Percentiles rank a stretch among this genome's conserved stretches.
Evolutionary conservation across 2,797 vertebrate species (phyloP).

Genomic region (Cryptoblepharus egeriae): DNA sequence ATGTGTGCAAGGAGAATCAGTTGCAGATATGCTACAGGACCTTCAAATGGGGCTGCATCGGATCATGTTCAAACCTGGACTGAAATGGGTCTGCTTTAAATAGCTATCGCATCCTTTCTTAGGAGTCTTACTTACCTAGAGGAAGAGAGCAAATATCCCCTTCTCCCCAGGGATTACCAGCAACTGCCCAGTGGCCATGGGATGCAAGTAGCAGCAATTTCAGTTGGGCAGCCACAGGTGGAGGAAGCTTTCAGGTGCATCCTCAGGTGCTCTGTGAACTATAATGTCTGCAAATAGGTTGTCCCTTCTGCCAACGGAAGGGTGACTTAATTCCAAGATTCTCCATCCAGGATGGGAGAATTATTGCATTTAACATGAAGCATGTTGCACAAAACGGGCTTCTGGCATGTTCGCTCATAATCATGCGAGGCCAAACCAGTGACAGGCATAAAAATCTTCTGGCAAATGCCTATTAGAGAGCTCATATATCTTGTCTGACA

Average conservation of each 20-base stretch:
- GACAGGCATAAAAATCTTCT: conserved; percentile 36
- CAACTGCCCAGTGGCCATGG: too few species aligned
- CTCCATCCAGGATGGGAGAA: conserved; percentile 46
- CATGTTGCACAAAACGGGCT: conserved; percentile 37
- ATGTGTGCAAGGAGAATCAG: background rate
- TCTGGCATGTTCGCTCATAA: conserved; percentile 17
- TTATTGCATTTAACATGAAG: conserved; percentile 28
- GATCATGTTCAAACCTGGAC: too few species aligned
- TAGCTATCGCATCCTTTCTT: too few species aligned
- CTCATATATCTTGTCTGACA: conserved; percentile 55
- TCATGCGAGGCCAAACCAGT: conserved; percentile 53
- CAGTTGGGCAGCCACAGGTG: background rate
- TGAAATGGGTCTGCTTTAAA: too few species aligned
- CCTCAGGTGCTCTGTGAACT: too few species aligned
- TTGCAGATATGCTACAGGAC: background rate
- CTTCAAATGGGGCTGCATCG: background rate
- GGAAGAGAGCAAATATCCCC: too few species aligned
- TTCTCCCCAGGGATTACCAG: too few species aligned
- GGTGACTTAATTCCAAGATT: conserved; percentile 39
- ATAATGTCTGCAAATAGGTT: background rate
- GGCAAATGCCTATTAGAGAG: conserved; percentile 50
- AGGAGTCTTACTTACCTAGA: too few species aligned
- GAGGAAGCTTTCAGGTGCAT: background rate
- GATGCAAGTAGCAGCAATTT: too few species aligned
- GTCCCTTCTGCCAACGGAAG: conserved; percentile 5